Evolutionary conservation across 2,797 vertebrate genomes (phyloP), one percentile per base, ranked within the genome.

Genomic region (Aotus griseimembra): DNA sequence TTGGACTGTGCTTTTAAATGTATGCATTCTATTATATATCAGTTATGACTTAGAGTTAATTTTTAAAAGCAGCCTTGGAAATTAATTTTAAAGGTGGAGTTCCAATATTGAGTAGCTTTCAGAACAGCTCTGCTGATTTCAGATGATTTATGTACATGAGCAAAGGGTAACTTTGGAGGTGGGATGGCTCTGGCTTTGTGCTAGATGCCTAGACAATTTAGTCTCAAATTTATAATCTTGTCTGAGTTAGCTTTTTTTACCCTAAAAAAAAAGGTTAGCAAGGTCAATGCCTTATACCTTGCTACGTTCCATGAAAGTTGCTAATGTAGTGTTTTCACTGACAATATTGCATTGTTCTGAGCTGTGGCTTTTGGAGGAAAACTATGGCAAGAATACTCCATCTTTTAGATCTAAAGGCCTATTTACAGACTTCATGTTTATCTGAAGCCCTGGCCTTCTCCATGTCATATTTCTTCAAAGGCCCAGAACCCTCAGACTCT

Each of bases 211-310:
- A 57, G 46, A 94, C 20, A 85, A 20, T 93, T 85, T 81, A 94
- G 44, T 95, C 79, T 79, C 26, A 77, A 41, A 64, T 85, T 76
- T 79, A 3, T 86, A 88, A 82, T 79, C 85, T 88, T 86, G n/a
- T 84, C 73, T 89, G 77, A 26, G 36, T 87, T 88, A 61, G 50
- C 82, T 96, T 97, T 93, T 88, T 77, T 91, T 20, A 52, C 90
- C 55, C 91, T 73, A 24, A 58, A 33, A 41, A 83, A 55, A 46
- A 4, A 39, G 5, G 7, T 52, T 77, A 41, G 24, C 76, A 50
- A 67, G 73, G 80, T 79, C 89, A 92, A 80, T 64, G 39, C 73
- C 7, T 93, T 86, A 58, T 79, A n/a, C 55, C 90, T 81, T 79
- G n/a, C 52, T 90, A 77, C 36, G 52, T 50, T 96, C 86, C 73